These are phyloP conservation scores for Phenganax subtilis DNA, from an alignment of 92 coral and sea anemone species.

Conservation along the genomic window DNA sequence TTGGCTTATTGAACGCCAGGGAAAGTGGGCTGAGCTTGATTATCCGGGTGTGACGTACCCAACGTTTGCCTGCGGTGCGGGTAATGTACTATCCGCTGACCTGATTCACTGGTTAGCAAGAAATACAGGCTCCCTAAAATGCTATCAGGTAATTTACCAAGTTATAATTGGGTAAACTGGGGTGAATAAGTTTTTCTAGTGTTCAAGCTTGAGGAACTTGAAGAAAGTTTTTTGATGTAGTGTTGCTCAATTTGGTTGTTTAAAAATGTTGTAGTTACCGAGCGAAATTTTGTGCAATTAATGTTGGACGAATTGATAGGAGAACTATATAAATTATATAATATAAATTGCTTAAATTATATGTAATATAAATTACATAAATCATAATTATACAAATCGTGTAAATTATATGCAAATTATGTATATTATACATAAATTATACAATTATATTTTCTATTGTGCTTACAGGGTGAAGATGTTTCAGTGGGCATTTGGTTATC, in stretches of 20 bases:
- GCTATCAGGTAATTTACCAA: slow-evolving; percentile 62
- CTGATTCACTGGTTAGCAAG: slow-evolving; percentile 91
- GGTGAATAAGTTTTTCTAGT: not conserved
- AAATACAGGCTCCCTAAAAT: slow-evolving; percentile 62
- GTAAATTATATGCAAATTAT: no score
- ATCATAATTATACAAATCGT: no score
- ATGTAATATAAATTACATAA: no score
- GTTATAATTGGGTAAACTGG: no score
- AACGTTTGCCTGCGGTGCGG: slow-evolving; percentile 95
- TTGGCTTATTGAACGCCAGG: slow-evolving; percentile 87
- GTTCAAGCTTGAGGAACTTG: not conserved
- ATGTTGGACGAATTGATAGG: no score
- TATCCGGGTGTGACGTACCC: slow-evolving; percentile 83
- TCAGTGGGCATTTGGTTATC: slow-evolving; percentile 84
- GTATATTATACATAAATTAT: no score
- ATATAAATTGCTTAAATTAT: no score
- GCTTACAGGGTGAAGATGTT: slow-evolving; percentile 74
- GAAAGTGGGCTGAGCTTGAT: slow-evolving; percentile 92
- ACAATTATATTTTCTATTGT: not conserved
- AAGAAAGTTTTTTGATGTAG: no score
- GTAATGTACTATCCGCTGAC: slow-evolving; percentile 85
- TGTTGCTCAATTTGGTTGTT: no score
- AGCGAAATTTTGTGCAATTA: no score
- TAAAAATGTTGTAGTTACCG: no score
- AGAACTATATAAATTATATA: no score